Base-by-base conservation (phyloP, 1,140 invertebrate genomes). In the Philopotamus ludificatus region DNA sequence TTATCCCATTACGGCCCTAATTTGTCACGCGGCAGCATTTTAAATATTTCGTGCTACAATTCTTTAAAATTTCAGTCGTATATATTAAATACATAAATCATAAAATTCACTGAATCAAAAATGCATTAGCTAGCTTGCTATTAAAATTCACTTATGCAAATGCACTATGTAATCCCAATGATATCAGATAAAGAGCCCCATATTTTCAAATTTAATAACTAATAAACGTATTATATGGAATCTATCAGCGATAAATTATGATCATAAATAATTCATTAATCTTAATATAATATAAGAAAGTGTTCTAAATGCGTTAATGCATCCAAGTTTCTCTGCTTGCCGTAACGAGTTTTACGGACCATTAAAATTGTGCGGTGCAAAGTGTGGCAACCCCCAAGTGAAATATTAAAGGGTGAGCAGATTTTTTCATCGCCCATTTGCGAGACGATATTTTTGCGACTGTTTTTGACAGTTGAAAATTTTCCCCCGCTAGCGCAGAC, bases 1-100 rank as follows among this genome's bases (percentile, higher is more conserved):
- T 62, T 54, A 62, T 67, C 50, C 50, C 59, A 62, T 67, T 67
- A 67, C 20, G 20, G 39, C 51, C 26, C 41, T 47, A 62, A 67
- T 62, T 67, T 67, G 58, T 62, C 58, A 67, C 49, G 26, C 23
- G 65, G 18, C 60, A 21, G 12, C 47, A 44, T 28, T 42, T 50
- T 67, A 67, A 55, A 62, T 67, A 47, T 60, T 23, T 22, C 7
- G 8, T 8, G 8, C 34, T 8, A 39, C 8, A n/a, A 39, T 8
- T 8, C 8, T 8, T 39, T 39, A n/a, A 8, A 39, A 39, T 39
- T 39, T 39, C n/a, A 39, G 34, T 8, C n/a, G n/a, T n/a, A n/a
- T n/a, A n/a, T n/a, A n/a, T n/a, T n/a, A n/a, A n/a, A n/a, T n/a
- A n/a, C n/a, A n/a, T n/a, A n/a, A n/a, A n/a, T n/a, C n/a, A n/a